Evolutionary conservation across 2,888 invertebrate species (phyloP).

Genomic region (Hypolimnas misippus): DNA sequence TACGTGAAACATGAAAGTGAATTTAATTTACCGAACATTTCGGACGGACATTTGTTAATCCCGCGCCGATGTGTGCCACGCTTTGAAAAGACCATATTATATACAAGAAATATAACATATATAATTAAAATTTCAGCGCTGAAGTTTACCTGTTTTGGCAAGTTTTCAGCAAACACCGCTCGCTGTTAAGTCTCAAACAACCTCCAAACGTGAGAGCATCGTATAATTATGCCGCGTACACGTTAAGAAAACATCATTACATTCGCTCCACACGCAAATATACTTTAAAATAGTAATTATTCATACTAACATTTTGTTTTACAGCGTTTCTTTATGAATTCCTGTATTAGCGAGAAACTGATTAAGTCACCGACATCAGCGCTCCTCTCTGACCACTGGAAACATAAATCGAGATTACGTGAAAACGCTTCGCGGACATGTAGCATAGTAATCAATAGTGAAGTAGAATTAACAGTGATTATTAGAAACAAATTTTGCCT

Average conservation of each 20-base stretch:
- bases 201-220: background rate
- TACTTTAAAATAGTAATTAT: background rate
- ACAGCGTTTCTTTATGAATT: too few relatives aligned
- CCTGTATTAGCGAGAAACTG: too few relatives aligned
- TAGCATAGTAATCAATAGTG: too few relatives aligned
- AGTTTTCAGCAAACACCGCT: conserved; percentile 1
- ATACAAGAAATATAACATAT: background rate
- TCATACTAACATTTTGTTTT: background rate
- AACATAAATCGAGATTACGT: too few relatives aligned
- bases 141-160: conserved; percentile 10
- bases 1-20: too few relatives aligned
- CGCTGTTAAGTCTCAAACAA: background rate
- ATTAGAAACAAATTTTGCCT: too few relatives aligned
- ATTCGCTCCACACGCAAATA: background rate
- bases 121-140: conserved; percentile 3
- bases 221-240: background rate
- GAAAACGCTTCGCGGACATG: too few relatives aligned
- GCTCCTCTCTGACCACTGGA: too few relatives aligned
- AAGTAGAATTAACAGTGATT: too few relatives aligned
- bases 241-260: background rate
- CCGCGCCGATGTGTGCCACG: background rate
- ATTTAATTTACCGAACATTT: background rate
- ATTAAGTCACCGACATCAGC: background rate
- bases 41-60: background rate
- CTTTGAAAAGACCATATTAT: background rate